Evolutionary conservation across 1,140 invertebrate species (phyloP), one percentile per base, ranked within the genome.

Genomic region (Drosophila pallidifrons): DNA sequence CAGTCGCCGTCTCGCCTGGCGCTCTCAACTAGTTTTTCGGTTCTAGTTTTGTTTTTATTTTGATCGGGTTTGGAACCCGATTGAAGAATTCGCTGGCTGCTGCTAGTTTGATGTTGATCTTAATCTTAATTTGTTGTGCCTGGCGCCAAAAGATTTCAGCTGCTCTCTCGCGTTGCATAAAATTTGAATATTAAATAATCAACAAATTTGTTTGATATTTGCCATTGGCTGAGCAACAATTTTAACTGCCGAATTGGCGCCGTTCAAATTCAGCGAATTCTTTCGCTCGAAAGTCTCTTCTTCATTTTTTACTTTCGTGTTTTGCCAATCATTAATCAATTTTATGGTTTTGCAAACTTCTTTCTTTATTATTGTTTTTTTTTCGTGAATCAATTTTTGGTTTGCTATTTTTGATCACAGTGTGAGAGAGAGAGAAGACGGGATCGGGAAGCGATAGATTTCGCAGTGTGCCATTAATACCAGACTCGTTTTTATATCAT

Each of bases 71-170:
- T 75, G 55, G 7, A 15, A 70, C 66, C 43, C 72, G 57, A 7
- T 55, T 69, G 15, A 70, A 71, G 69, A 74, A 87, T 83, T 80
- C 64, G 75, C 64, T 43, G 41, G 11, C n/a, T 70, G 11, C n/a
- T 70, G 70, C 64, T 52, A 80, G 60, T 75, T 89, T 75, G 81
- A 81, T 83, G 80, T 80, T 88, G 85, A 88, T 89, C 83, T 78
- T 87, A 82, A 88, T 87, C 80, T 88, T 83, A 89, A 89, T 88
- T 88, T 80, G 80, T 89, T 49, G 70, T 77, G 83, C 58, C 85
- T 88, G 83, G 83, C 83, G 83, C 85, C 83, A 88, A 55, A 69
- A 72, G 46, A 64, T 70, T 54, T 61, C 20, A 16, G 52, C 30
- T 63, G 61, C 8, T 15, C 20, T 25, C 16, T 59, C 11, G 13